Evolutionary conservation across 2,797 vertebrate genomes (phyloP).

Genomic region (Karalla daura): DNA sequence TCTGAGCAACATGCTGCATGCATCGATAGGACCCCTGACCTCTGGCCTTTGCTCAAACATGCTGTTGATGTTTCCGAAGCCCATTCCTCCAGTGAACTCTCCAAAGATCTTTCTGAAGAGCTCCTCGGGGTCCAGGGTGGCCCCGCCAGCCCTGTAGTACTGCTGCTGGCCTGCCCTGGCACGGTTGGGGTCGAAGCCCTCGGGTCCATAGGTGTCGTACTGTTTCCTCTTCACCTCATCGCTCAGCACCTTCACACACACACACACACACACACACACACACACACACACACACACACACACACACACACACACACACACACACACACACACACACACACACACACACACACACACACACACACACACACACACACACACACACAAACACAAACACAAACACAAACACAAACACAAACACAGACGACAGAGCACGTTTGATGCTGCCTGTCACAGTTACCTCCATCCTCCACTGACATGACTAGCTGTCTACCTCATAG

Average conservation of each 20-base stretch:
- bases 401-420: too few relatives aligned
- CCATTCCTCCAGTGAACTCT: constrained; percentile 86
- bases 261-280: not conserved
- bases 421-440: too few relatives aligned
- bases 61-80: constrained; percentile 86
- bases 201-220: constrained; percentile 89
- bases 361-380: too few relatives aligned
- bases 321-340: too few relatives aligned
- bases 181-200: constrained; percentile 84
- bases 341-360: too few relatives aligned
- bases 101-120: constrained; percentile 97
- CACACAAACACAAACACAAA: too few relatives aligned
- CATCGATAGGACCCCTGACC: constrained; percentile 33
- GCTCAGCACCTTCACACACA: constrained; percentile 86
- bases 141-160: constrained; percentile 85
- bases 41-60: constrained; percentile 87
- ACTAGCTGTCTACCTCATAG: constrained; percentile 86
- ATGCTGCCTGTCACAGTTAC: too few relatives aligned
- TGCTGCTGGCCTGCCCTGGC: constrained; percentile 75
- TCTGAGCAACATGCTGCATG: not conserved
- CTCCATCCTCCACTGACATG: too few relatives aligned
- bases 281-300: too few relatives aligned
- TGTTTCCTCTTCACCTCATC: constrained; percentile 94
- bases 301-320: too few relatives aligned
- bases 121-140: constrained; percentile 90